Percentiles rank a stretch among this genome's conserved stretches.
Evolutionary conservation across 2,113 vertebrate species (phyloP).

Genomic region (Nothobranchius kuhntae): DNA sequence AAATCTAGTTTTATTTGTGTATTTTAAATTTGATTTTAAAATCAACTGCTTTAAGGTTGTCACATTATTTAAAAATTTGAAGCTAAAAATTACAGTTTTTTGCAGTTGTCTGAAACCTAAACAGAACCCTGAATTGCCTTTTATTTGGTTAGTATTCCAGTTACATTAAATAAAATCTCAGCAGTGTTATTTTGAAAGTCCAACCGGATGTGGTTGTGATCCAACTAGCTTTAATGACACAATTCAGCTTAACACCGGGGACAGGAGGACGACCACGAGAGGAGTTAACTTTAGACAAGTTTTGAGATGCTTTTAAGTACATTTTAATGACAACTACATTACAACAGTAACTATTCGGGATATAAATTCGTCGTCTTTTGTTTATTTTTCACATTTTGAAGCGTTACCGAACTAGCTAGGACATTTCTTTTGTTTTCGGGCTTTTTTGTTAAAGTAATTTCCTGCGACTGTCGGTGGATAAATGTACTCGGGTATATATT

Average conservation of each 20-base stretch:
- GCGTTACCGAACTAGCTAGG: neutral
- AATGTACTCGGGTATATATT: conserved; percentile 11
- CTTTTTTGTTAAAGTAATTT: conserved; percentile 24
- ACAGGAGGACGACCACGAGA: conserved; percentile 45
- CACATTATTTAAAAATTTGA: too few relatives aligned
- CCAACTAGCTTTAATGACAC: neutral
- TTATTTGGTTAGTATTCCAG: too few relatives aligned
- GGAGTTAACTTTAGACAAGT: conserved; percentile 29
- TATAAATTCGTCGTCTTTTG: neutral
- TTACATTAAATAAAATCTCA: too few relatives aligned
- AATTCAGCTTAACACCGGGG: conserved; percentile 38
- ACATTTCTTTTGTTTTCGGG: conserved; percentile 16
- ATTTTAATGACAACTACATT: neutral
- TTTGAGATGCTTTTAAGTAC: conserved; percentile 31
- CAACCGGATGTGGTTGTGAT: conserved; percentile 22
- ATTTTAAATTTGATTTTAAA: too few relatives aligned
- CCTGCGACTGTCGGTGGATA: conserved; percentile 29
- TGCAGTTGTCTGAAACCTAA: too few relatives aligned
- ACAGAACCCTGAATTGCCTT: too few relatives aligned
- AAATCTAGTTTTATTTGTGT: too few relatives aligned
- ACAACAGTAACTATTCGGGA: neutral
- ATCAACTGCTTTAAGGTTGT: too few relatives aligned
- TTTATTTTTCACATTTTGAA: neutral
- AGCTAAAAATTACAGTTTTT: too few relatives aligned
- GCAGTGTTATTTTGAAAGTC: conserved; percentile 49